phyloP scores from a whole-genome alignment of 1,140 invertebrate genomes.

The Drosophila saltans region DNA sequence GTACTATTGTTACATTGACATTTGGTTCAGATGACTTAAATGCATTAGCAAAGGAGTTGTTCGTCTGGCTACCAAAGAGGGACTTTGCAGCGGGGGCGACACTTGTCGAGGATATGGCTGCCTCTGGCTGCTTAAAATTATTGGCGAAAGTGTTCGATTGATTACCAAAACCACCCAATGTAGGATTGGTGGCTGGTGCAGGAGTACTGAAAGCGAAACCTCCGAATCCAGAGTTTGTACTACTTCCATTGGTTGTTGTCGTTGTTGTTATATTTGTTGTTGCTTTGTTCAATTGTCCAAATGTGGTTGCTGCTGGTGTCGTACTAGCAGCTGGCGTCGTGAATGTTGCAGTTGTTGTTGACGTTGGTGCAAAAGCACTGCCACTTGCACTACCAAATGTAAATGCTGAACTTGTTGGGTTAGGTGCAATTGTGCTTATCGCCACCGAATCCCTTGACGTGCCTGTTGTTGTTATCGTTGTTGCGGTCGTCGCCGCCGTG shows the following conservation, averaged over 20 bases:
- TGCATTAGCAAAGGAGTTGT: background rate
- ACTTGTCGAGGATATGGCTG: background rate
- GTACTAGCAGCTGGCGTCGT: background rate
- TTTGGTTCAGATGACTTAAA: background rate
- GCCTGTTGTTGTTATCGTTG: background rate
- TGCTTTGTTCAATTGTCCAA: background rate
- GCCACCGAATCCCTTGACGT: too few species aligned
- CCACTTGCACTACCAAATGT: background rate
- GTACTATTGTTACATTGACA: background rate
- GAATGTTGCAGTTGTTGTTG: conserved; percentile 16
- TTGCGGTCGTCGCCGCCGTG: background rate
- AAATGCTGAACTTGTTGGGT: background rate
- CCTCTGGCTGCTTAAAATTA: background rate
- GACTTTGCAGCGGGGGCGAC: background rate
- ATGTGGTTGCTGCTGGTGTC: background rate
- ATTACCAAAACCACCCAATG: background rate
- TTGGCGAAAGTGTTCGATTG: background rate
- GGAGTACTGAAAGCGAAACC: background rate
- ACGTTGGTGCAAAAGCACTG: background rate
- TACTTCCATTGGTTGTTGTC: too few species aligned
- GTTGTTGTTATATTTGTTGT: background rate
- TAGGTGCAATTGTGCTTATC: background rate
- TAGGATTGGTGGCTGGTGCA: background rate
- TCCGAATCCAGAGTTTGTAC: background rate
- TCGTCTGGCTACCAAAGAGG: background rate